A percentile compares a stretch with the other conserved stretches of the same genome.
These are phyloP conservation scores for Ectemnius lituratus DNA, from an alignment of 2,888 invertebrate genomes.

Conservation along the genomic window DNA sequence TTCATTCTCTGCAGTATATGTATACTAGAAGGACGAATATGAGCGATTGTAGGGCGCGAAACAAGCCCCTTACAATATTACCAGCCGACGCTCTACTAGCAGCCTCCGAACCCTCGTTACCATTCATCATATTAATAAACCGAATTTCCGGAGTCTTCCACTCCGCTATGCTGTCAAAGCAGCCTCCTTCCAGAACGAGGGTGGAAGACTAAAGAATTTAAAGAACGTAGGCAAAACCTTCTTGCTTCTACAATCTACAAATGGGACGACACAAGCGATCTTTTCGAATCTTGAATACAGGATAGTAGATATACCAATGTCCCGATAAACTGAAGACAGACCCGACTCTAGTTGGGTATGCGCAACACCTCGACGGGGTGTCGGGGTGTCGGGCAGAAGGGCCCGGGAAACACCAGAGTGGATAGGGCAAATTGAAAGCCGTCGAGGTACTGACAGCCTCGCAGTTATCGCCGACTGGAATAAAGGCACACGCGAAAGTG, in stretches of 20 bases:
- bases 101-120: constrained; percentile 58
- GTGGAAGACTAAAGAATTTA: no score
- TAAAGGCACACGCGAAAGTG: constrained; percentile 47
- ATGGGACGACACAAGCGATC: no score
- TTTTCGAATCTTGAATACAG: no score
- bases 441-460: constrained; percentile 36
- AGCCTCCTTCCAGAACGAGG: no score
- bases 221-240: no score
- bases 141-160: constrained; percentile 33
- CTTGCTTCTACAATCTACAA: no score
- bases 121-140: constrained; percentile 67
- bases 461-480: constrained; percentile 52
- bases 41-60: constrained; percentile 58
- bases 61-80: constrained; percentile 63
- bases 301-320: constrained; percentile 11
- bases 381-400: constrained; percentile 3
- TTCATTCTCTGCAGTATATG: constrained; percentile 48
- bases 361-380: constrained; percentile 38
- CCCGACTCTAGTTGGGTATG: constrained; percentile 29
- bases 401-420: constrained; percentile 34
- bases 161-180: no score
- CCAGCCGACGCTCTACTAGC: constrained; percentile 36
- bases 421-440: constrained; percentile 53
- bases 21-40: constrained; percentile 45
- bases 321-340: constrained; percentile 26